phyloP scores from a whole-genome alignment of 2,113 vertebrate species.

The Menura novaehollandiae region DNA sequence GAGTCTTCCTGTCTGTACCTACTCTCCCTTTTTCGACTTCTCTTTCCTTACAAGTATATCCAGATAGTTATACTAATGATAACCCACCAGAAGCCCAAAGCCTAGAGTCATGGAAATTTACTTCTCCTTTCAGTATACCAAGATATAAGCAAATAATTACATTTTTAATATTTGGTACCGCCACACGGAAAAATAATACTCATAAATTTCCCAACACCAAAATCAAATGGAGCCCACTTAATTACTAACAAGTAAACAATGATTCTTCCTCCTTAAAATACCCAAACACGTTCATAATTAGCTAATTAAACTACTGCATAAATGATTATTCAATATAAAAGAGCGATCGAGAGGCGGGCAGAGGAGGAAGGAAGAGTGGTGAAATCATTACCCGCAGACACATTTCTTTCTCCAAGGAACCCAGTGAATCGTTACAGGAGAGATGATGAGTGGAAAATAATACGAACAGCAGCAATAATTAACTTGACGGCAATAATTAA shows the following conservation, averaged over 20 bases:
- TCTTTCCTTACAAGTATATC: not conserved
- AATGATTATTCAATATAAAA: conserved; percentile 54
- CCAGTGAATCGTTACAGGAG: not conserved
- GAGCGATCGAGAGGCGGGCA: not conserved
- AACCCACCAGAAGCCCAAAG: not conserved
- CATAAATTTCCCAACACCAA: conserved; percentile 27
- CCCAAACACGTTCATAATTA: conserved; percentile 42
- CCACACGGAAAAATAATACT: conserved; percentile 27
- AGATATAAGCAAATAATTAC: conserved; percentile 52
- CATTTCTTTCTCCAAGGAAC: not conserved
- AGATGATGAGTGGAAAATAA: conserved; percentile 5
- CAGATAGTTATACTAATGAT: not conserved
- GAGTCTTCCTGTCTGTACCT: not conserved
- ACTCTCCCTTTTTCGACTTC: not conserved
- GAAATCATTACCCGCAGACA: not conserved
- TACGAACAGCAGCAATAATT: conserved; percentile 16
- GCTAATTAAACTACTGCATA: conserved; percentile 60
- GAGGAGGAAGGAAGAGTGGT: not conserved
- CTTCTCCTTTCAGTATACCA: not conserved
- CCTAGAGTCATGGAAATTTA: not conserved
- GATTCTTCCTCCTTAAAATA: conserved; percentile 46
- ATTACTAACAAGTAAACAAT: conserved; percentile 57
- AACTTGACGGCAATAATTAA: not conserved
- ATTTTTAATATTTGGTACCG: conserved; percentile 41
- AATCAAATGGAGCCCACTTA: conserved; percentile 52